A percentile compares a stretch with the other conserved stretches of the same genome.
Conservation (phyloP, 2,113 vertebrate genomes). For the Macaca nemestrina region DNA sequence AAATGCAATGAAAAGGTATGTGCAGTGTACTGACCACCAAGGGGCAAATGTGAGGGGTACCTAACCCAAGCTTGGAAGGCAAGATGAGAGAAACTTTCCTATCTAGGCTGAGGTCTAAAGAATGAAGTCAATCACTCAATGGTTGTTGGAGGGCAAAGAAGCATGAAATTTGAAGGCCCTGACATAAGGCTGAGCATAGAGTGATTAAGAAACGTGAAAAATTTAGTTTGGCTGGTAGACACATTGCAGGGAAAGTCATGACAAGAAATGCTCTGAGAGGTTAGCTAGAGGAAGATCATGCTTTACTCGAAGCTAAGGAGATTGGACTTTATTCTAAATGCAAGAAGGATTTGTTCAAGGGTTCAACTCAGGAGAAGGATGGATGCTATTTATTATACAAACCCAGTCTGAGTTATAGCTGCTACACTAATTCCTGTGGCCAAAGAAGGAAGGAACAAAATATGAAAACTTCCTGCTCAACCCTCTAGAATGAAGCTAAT, state of each 20-base stretch:
- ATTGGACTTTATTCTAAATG: neutral
- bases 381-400: neutral
- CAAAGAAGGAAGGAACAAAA: neutral
- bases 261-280: neutral
- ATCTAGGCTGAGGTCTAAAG: neutral
- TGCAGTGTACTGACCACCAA: neutral
- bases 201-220: neutral
- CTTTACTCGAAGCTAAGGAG: neutral
- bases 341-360: neutral
- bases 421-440: neutral
- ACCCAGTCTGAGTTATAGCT: neutral
- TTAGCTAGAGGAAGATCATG: neutral
- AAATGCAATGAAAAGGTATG: neutral
- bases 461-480: neutral
- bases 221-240: neutral
- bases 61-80: neutral
- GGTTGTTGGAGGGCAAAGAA: neutral
- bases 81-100: neutral
- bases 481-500: neutral
- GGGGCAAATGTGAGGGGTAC: neutral
- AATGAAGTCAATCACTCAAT: neutral
- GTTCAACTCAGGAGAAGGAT: neutral
- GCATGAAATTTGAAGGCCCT: neutral
- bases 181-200: neutral
- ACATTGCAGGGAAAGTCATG: neutral